Percentiles rank a stretch among this genome's conserved stretches.
phyloP scores from a whole-genome alignment of 2,797 vertebrate genomes.

The Hephaestus fuliginosus region DNA sequence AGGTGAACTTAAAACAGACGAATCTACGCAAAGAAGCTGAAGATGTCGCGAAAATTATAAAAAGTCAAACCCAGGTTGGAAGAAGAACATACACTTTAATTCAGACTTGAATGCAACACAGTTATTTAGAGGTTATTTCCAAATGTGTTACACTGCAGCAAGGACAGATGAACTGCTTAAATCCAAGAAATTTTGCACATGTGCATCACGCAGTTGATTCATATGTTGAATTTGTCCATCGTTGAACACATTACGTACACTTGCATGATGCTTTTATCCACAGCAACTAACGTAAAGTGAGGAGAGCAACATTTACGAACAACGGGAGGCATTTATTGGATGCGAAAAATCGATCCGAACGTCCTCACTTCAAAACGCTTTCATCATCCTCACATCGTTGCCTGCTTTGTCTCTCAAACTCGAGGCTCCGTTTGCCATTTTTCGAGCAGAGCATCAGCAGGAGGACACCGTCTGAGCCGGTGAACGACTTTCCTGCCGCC shows the following conservation, averaged over 20 bases:
- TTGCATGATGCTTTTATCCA: neutral
- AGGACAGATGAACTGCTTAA: neutral
- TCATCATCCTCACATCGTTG: neutral
- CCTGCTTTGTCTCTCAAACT: neutral
- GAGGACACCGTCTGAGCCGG: neutral
- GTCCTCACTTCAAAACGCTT: neutral
- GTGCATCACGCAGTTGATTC: neutral
- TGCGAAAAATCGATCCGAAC: neutral
- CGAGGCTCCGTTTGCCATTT: neutral
- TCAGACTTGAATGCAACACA: neutral
- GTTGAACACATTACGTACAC: neutral
- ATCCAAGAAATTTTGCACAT: neutral
- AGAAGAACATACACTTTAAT: neutral
- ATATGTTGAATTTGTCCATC: too few relatives aligned
- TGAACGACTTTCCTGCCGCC: slow-evolving; percentile 17
- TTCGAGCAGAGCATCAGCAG: neutral
- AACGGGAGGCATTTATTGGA: neutral
- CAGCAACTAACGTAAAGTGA: neutral
- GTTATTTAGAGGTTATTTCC: neutral
- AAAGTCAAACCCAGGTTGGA: neutral
- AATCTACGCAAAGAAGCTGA: neutral
- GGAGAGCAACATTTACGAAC: neutral
- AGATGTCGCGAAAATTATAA: neutral
- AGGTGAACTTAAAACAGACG: neutral
- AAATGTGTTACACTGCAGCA: too few relatives aligned